Percentiles rank a stretch among this genome's conserved stretches.
These are phyloP conservation scores for Pipistrellus pygmaeus DNA, from an alignment of 2,797 vertebrate genomes.

Conservation along the genomic window DNA sequence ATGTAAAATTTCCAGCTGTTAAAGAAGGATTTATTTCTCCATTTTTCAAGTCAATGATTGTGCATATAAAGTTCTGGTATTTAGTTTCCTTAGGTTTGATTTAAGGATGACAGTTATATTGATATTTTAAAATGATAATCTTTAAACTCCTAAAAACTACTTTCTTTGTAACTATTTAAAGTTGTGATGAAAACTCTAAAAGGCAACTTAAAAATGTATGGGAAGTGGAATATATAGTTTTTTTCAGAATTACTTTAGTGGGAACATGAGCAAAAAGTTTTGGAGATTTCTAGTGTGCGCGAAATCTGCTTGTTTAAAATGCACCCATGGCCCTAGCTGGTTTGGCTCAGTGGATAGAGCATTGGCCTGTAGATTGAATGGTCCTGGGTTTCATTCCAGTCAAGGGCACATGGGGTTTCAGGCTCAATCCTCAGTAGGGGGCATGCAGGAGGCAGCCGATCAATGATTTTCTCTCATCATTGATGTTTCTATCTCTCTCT, in stretches of 20 bases:
- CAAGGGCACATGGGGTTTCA: too few relatives aligned
- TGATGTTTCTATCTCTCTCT: too few relatives aligned
- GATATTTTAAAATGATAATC: conserved; percentile 31
- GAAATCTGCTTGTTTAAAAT: neutral
- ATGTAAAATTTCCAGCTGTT: neutral
- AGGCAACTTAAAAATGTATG: neutral
- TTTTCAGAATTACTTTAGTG: neutral
- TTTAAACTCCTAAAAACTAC: neutral
- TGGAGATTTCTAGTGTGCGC: neutral
- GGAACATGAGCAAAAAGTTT: too few relatives aligned
- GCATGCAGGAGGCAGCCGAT: too few relatives aligned
- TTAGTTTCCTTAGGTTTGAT: conserved; percentile 6
- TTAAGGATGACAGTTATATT: neutral
- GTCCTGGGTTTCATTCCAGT: too few relatives aligned
- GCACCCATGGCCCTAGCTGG: too few relatives aligned
- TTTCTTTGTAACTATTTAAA: neutral
- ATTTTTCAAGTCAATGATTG: neutral
- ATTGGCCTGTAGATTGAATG: too few relatives aligned
- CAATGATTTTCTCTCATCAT: too few relatives aligned
- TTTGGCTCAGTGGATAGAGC: too few relatives aligned
- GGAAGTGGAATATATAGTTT: neutral
- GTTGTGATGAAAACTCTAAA: neutral
- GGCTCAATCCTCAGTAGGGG: too few relatives aligned
- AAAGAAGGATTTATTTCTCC: neutral
- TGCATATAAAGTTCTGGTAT: neutral